A percentile compares a stretch with the other conserved stretches of the same genome.
These are phyloP conservation scores for Alcis repandata DNA, from an alignment of 2,888 invertebrate species.

Conservation along the genomic window DNA sequence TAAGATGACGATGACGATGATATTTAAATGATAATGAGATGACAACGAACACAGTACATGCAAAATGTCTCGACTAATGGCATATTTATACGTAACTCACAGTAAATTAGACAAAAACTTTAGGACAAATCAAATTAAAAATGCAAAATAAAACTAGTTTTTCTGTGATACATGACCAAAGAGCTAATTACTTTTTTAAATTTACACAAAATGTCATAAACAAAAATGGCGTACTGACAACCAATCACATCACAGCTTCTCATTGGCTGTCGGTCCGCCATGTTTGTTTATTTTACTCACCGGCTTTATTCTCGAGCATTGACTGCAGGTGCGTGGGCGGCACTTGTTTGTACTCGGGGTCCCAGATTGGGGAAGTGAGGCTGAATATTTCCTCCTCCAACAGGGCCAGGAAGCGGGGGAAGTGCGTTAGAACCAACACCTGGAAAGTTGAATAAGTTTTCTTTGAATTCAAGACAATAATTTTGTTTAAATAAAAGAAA, in stretches of 20 bases:
- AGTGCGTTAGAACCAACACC: conserved; percentile 93
- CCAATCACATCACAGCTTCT: too few species aligned
- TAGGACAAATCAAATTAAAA: conserved; percentile 6
- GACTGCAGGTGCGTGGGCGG: conserved; percentile 89
- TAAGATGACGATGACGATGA: neutral
- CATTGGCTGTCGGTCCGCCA: too few species aligned
- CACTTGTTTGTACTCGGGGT: conserved; percentile 93
- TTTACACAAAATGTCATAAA: too few species aligned
- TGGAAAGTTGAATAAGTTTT: conserved; percentile 45
- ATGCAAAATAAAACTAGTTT: neutral
- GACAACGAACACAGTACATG: neutral
- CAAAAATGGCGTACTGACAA: too few species aligned
- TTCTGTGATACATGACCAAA: neutral
- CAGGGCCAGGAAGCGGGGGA: conserved; percentile 96
- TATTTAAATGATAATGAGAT: neutral
- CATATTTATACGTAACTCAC: neutral
- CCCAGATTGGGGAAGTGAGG: conserved; percentile 96
- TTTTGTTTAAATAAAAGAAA: too few species aligned
- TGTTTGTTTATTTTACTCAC: conserved; percentile 57
- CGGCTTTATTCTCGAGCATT: conserved; percentile 86
- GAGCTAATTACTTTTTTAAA: too few species aligned
- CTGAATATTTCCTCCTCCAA: conserved; percentile 96
- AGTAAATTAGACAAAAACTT: neutral
- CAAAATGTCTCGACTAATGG: neutral
- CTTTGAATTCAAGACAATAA: too few species aligned